Evolutionary conservation across 2,797 vertebrate species (phyloP), one percentile per base, ranked within the genome.

Genomic region (Xiphophorus birchmanni): DNA sequence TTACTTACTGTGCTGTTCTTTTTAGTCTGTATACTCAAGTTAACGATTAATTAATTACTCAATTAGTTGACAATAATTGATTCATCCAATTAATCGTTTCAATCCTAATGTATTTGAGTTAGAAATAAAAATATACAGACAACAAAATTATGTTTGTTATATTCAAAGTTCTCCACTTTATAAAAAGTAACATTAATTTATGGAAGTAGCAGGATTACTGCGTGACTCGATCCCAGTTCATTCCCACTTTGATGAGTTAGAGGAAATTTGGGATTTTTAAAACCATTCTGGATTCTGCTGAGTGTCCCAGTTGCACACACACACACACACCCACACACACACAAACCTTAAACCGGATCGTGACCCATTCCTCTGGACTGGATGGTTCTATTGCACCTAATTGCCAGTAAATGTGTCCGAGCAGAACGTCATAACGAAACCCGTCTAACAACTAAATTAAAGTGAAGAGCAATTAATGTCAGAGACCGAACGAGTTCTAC

Each of bases 221-320:
- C 2, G 18, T 2, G 48, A 50, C 23, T 78, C 45, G 81, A 23
- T 82, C 82, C 83, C 77, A 82, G 87, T 87, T 75, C 44, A 26
- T 81, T 82, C 74, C 76, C 58, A 75, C 65, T 75, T 77, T 81
- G 74, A 84, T 73, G 86, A 74, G 88, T 80, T 74, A 76, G 50
- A 75, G 74, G 73, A 45, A 45, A 71, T 77, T 48, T 56, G 26
- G 23, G 17, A 54, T 69, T 71, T 44, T 54, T 73, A 26, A 37
- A n/a, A 58, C n/a, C 26, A 58, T 29, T 58, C 56, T 58, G 26
- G 56, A 58, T n/a, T 29, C 56, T 29, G 54, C n/a, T 58, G 56
- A 29, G n/a, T 4, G 4, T n/a, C 4, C 23, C 40, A 42, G 67
- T 42, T 44, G 21, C 67, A 71, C 1, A 71, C 9, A 5, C 40